phyloP scores from a whole-genome alignment of 2,113 vertebrate genomes.

The Petrocephalus zakoni region DNA sequence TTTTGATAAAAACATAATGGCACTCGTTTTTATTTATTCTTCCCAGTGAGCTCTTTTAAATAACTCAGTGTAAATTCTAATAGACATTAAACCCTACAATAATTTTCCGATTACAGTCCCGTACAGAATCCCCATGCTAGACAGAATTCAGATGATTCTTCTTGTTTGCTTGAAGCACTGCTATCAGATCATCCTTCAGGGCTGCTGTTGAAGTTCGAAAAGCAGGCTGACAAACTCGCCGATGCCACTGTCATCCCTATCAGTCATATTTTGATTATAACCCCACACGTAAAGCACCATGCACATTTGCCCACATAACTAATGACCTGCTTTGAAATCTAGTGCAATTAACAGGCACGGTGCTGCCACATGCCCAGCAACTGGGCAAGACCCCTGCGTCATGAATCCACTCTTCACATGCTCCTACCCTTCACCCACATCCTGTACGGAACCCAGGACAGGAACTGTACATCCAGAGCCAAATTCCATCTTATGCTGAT shows the following conservation, averaged over 20 bases:
- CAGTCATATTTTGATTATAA: background rate
- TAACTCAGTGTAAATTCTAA: constrained; percentile 26
- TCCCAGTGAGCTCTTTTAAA: constrained; percentile 10
- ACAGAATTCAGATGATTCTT: constrained; percentile 37
- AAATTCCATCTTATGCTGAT: constrained; percentile 21
- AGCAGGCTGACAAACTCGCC: background rate
- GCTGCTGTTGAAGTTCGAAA: constrained; percentile 4
- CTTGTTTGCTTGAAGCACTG: constrained; percentile 43
- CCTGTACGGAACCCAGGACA: constrained; percentile 46
- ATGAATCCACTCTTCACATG: constrained; percentile 37
- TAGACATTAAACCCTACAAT: constrained; percentile 32
- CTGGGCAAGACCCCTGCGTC: constrained; percentile 19
- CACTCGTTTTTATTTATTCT: constrained; percentile 21
- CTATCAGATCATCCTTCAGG: constrained; percentile 33
- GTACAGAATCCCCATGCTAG: constrained; percentile 39
- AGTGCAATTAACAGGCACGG: constrained; percentile 66
- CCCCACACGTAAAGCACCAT: constrained; percentile 37
- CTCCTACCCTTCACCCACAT: constrained; percentile 49
- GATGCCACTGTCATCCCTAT: background rate
- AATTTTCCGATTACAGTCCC: constrained; percentile 49
- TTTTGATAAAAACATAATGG: constrained; percentile 40
- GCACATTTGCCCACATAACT: constrained; percentile 43
- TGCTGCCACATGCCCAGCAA: constrained; percentile 45
- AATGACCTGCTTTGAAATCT: constrained; percentile 47
- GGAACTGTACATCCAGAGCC: constrained; percentile 34